Evolutionary conservation across 1,140 invertebrate species (phyloP).

Genomic region (Drosophila micromelanica): DNA sequence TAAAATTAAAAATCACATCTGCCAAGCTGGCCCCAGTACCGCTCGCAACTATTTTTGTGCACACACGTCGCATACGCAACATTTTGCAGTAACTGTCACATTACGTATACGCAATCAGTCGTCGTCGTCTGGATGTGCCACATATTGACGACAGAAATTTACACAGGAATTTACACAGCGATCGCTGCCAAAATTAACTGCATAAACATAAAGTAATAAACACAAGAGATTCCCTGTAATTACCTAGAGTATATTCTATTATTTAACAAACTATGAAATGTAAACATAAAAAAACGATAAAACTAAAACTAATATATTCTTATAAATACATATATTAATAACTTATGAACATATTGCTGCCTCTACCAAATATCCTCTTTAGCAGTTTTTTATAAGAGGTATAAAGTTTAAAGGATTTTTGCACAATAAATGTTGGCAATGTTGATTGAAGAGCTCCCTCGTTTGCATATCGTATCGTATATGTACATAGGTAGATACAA

Average conservation of each 20-base stretch:
- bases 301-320: too few species aligned
- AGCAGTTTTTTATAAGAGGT: not conserved
- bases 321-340: too few species aligned
- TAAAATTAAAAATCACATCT: conserved; percentile 80
- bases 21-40: conserved; percentile 25
- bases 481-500: not conserved
- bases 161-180: conserved; percentile 43
- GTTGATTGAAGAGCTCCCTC: conserved; percentile 57
- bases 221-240: conserved; percentile 1
- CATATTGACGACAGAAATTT: conserved; percentile 58
- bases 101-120: conserved; percentile 79
- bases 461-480: conserved; percentile 24
- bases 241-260: not conserved
- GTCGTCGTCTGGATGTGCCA: conserved; percentile 45
- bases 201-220: not conserved
- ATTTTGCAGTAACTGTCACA: conserved; percentile 74
- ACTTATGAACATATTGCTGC: too few species aligned
- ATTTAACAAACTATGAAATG: too few species aligned
- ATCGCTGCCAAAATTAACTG: conserved; percentile 24
- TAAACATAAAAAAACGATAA: too few species aligned
- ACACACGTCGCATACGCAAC: conserved; percentile 66
- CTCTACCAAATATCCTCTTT: too few species aligned
- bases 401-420: conserved; percentile 62
- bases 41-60: conserved; percentile 51
- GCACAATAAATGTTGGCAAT: conserved; percentile 59